Base-by-base conservation (phyloP, 2,888 invertebrate species). In the Conchocele bisecta region DNA sequence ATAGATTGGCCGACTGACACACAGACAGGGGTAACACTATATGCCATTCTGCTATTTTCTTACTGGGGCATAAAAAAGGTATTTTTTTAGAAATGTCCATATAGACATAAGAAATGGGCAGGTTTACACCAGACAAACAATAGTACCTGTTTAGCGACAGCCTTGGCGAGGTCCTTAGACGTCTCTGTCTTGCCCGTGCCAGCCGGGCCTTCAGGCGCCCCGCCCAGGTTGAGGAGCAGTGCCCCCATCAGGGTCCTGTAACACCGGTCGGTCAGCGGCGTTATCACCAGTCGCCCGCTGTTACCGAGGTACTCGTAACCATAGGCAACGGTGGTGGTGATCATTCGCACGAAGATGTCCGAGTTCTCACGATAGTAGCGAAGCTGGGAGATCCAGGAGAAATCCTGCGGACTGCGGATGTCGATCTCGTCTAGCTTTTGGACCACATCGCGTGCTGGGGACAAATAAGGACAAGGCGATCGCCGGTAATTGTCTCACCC, bases 221-320 rank as follows among this genome's bases (percentile, higher is more conserved):
- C 91, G 11, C 91, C 91, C 29, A 91, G 82, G 72, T 91, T 90
- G 54, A 91, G 73, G 64, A 89, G 79, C 26, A 91, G 75, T 0
- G 91, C 91, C 15, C 90, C 90, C 91, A 91, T 91, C 71, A 91
- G 74, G 1, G 91, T 91, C 63, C 91, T 89, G 84, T 91, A 91
- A 71, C 91, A 91, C 61, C 91, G 83, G 70, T 91, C 91, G 22
- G 91, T 91, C 9, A 91, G 86, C 3, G 91, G 91, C 9, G 91
- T 91, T 61, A 91, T 91, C 53, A 91, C 91, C 31, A 91, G 85
- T 24, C 91, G 71, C 15, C 88, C 88, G 0, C 90, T 86, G 81
- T 91, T 91, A 7, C 91, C 91, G 33, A 91, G 88, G 74, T 91
- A 91, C 80, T 91, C 91, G 63, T 91, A 90, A 22, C 89, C 91